Base-by-base conservation (phyloP, 2,113 vertebrate species). In the Ptilonorhynchus violaceus region DNA sequence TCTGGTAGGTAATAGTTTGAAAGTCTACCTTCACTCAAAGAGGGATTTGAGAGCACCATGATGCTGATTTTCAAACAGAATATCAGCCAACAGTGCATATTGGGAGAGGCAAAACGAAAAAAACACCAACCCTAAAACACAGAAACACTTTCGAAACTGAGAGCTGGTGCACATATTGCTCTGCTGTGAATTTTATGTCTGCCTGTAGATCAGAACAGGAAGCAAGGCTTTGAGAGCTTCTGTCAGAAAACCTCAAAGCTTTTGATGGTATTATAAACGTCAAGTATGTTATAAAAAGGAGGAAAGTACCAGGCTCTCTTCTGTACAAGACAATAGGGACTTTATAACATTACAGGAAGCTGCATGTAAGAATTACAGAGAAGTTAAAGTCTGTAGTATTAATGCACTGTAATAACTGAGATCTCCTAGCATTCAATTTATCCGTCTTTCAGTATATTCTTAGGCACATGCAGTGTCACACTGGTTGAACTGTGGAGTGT, bases 161-260 rank as follows among this genome's bases (percentile, higher is more conserved):
- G 53, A 63, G 27, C 58, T 91, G 47, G 27, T 68, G 58, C 58
- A 49, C 27, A 39, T 73, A 47, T 7, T 33, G 35, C 64, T 90
- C 35, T 80, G 73, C 69, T 95, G 73, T 89, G 69, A 78, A 78
- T 91, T 95, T 90, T 49, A 25, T 33, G 47, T 82, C 69, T 89
- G 93, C 85, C 42, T 56, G 75, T 78, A 84, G 41, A 81, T 82
- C 76, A 96, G 96, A 96, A 96, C 94, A 96, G 94, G 94, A 97
- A 97, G 75, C 76, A 92, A 96, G 60, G 49, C 85, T 97, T 95
- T 97, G 89, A 97, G 96, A 97, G 88, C 79, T 96, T 96, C 96
- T 97, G 94, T 96, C 96, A 97, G 88, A 97, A 98, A 98, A 98
- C 97, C 98, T 98, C 98, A 98, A 97, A 97, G 85, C 90, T 97